Base-by-base conservation (phyloP, 2,113 vertebrate genomes). In the Esox niger region DNA sequence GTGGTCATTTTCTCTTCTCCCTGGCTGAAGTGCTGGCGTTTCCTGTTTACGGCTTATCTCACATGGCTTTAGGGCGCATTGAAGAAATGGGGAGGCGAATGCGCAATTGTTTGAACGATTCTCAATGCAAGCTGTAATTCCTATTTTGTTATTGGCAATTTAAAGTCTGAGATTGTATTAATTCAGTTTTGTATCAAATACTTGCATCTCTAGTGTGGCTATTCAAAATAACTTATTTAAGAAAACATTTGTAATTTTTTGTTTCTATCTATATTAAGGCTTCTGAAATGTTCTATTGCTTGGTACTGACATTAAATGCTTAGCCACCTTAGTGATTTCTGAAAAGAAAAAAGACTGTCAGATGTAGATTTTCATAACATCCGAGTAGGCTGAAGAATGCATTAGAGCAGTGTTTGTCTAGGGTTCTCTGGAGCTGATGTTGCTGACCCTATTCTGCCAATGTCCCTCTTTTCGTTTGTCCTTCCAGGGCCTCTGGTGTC, bases 401-500 rank as follows among this genome's bases (percentile, higher is more conserved):
- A 17, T 26, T 17, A n/a, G 25, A 26, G 31, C 69, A 57, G 38
- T 1, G 6, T 64, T 9, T 23, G 6, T 33, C 47, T 13, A 78
- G 55, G n/a, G 64, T 77, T 29, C 70, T 27, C 35, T 38, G 33
- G 26, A 33, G 31, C 60, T 35, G 35, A 60, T 32, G 46, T 6
- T 21, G 17, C 60, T 67, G n/a, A 66, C 26, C 6, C 1, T 77
- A 17, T 43, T 79, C 61, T 20, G 30, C 77, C 68, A 35, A 57
- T 32, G 9, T 66, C 75, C 10, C 5, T 30, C 30, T 59, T n/a
- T 30, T 20, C 27, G 26, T 32, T 7, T 30, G 58, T 21, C n/a
- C 62, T 81, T 74, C 29, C 79, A 98, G 95, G 95, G 58, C 83
- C 94, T 1, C 74, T 96, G 74, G 91, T 93, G 46, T 95, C 94